Conservation (phyloP, 1,140 invertebrate species). For the Pseudomyrmex pallidus region DNA sequence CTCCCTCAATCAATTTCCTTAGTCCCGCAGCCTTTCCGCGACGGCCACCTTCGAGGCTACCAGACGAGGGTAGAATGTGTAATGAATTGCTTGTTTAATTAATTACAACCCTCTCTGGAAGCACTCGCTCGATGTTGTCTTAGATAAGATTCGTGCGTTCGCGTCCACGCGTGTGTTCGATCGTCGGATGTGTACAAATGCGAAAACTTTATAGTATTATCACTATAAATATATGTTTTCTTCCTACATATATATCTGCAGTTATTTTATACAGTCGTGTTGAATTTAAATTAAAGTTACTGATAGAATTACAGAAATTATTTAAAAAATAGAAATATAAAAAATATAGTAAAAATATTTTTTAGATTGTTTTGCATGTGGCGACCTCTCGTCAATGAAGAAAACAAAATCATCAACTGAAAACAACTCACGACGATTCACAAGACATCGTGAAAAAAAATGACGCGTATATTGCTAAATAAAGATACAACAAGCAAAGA, state of each 20-base stretch:
- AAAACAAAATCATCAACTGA: too few species aligned
- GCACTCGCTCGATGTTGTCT: slow-evolving; percentile 33
- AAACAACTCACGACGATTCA: too few species aligned
- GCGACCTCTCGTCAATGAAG: too few species aligned
- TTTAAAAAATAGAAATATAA: background rate
- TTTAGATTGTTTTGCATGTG: too few species aligned
- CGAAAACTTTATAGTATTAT: slow-evolving; percentile 7
- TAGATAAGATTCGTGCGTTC: slow-evolving; percentile 47
- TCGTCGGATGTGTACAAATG: slow-evolving; percentile 36
- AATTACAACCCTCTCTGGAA: slow-evolving; percentile 82
- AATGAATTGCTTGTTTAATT: slow-evolving; percentile 86
- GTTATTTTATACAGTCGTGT: background rate
- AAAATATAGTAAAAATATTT: background rate
- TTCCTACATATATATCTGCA: background rate
- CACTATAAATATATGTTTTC: background rate
- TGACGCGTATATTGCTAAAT: too few species aligned
- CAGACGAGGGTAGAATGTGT: slow-evolving; percentile 83
- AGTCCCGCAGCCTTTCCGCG: slow-evolving; percentile 77
- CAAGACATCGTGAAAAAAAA: too few species aligned
- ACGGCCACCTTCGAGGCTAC: slow-evolving; percentile 75
- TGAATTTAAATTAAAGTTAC: background rate
- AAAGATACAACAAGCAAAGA: too few species aligned
- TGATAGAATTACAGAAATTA: background rate
- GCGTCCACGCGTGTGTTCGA: slow-evolving; percentile 12
- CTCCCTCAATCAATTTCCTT: slow-evolving; percentile 85